Base-by-base conservation (phyloP, 2,888 invertebrate species). In the Andrena trimmerana region DNA sequence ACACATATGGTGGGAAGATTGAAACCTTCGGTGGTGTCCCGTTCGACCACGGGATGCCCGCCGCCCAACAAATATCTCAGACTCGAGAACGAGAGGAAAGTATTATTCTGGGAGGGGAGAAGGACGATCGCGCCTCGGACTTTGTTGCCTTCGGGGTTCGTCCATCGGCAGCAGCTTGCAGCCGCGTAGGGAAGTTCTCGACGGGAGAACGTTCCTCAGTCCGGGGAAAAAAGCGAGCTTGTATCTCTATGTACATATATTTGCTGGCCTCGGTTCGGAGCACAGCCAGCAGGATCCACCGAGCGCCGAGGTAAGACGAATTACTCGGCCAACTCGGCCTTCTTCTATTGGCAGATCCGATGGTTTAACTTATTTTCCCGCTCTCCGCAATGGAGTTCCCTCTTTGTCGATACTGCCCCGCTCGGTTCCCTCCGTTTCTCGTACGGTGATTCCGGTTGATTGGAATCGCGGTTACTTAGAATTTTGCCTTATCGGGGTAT, bases 361-460 rank as follows among this genome's bases (percentile, higher is more conserved):
- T 73, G 82, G 77, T 84, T 42, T 86, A 86, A 88, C 81, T 86
- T 87, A 86, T 88, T 82, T 82, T 74, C 66, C 75, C 57, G 62
- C 57, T 59, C 59, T n/a, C 68, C 57, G 73, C 74, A 68, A 86
- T 72, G 69, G 78, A 72, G 60, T 84, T 84, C 62, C 36, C 73
- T 76, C n/a, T 24, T 52, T 50, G 27, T 6, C 54, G 57, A 24
- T 31, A 20, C 20, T 50, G 29, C 29, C 5, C 42, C 20, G 48
- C 20, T 74, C 31, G 13, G 59, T n/a, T 59, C 27, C 33, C 20
- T 50, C 36, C 24, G 27, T 31, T 59, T 2, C 27, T 8, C 24
- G 20, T 42, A 20, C n/a, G 2, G 29, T 8, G 29, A 13, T 31
- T 67, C 31, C 7, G 31, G 33, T 36, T 62, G 57, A 27, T 10